Conservation (phyloP, 2,888 invertebrate species). For the Leptinotarsa tumamoca region DNA sequence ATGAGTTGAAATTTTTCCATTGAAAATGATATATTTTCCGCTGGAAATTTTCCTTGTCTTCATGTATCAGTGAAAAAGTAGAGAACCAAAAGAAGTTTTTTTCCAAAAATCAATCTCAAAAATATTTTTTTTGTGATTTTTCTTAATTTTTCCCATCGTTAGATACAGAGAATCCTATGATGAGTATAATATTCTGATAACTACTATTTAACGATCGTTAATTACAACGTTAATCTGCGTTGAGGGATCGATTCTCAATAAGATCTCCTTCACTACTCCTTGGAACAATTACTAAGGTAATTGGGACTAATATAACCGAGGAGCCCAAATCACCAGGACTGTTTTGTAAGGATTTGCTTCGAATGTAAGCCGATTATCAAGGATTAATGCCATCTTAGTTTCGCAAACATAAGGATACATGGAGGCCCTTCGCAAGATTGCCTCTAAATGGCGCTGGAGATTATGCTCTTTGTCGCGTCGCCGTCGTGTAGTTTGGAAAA, state of each 20-base stretch:
- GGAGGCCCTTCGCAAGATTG: conserved; percentile 15
- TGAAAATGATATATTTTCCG: no score
- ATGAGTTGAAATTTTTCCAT: no score
- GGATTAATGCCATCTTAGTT: conserved; percentile 20
- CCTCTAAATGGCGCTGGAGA: conserved; percentile 10
- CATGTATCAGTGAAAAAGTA: no score
- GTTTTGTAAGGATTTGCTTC: conserved; percentile 17
- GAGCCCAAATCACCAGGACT: conserved; percentile 10
- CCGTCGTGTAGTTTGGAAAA: background rate
- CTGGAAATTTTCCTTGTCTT: no score
- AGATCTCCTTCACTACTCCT: conserved; percentile 7
- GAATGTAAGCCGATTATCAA: conserved; percentile 19
- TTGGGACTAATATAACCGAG: conserved; percentile 18
- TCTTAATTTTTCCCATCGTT: no score
- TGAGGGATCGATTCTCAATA: conserved; percentile 8
- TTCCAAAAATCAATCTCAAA: no score
- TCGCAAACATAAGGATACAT: conserved; percentile 19
- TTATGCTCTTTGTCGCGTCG: background rate
- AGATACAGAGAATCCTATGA: no score
- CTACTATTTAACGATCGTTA: background rate
- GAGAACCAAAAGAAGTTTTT: no score
- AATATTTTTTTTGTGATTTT: no score
- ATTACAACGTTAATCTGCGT: background rate
- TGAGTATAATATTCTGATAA: no score
- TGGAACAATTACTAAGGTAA: conserved; percentile 17